Percentiles rank a stretch among this genome's conserved stretches.
Conservation (phyloP, 2,888 invertebrate genomes). For the Cheilosia vulpina region DNA sequence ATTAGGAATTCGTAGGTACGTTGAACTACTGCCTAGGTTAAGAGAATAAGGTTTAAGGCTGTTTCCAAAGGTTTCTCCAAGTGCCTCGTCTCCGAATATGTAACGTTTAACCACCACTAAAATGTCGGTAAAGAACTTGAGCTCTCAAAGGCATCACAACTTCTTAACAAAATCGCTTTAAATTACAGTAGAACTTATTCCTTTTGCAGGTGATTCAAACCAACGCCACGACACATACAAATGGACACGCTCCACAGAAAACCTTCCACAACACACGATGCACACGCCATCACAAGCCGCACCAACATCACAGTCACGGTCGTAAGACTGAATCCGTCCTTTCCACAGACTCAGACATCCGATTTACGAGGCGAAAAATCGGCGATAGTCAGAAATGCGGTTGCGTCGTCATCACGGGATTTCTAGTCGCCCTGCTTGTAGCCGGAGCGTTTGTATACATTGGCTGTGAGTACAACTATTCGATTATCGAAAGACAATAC, state of each 20-base stretch:
- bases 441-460: constrained; percentile 87
- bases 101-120: too few relatives aligned
- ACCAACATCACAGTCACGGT: constrained; percentile 78
- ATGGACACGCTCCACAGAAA: constrained; percentile 78
- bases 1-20: too few relatives aligned
- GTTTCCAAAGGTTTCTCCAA: too few relatives aligned
- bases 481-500: constrained; percentile 40
- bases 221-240: constrained; percentile 76
- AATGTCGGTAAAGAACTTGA: too few relatives aligned
- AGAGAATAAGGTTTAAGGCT: too few relatives aligned
- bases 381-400: constrained; percentile 94
- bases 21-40: too few relatives aligned
- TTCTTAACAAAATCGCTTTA: constrained; percentile 20
- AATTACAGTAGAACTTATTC: constrained; percentile 42
- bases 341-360: constrained; percentile 94
- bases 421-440: constrained; percentile 91
- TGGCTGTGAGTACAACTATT: constrained; percentile 85
- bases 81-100: too few relatives aligned
- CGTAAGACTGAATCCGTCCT: constrained; percentile 90
- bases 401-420: constrained; percentile 93
- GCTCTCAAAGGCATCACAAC: background rate
- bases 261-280: constrained; percentile 82
- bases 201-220: constrained; percentile 76
- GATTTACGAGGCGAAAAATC: constrained; percentile 93
- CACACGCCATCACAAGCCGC: constrained; percentile 81